phyloP scores from a whole-genome alignment of 2,888 invertebrate species.

The Tetanocera ferruginea region DNA sequence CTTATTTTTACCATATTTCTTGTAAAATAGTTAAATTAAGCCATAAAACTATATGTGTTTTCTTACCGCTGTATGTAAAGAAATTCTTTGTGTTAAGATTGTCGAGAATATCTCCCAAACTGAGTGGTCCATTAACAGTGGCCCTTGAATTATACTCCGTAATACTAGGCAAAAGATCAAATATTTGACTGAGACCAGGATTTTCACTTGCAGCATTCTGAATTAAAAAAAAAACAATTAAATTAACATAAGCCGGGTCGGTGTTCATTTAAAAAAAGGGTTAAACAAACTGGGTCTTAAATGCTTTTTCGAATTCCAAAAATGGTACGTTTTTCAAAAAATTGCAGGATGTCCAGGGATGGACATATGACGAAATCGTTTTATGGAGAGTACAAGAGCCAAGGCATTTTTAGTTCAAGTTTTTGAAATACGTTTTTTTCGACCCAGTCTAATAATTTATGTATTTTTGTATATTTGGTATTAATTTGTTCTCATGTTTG shows the following conservation, averaged over 20 bases:
- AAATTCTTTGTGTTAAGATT: constrained; percentile 54
- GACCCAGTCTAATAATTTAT: too few relatives aligned
- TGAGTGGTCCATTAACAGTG: constrained; percentile 48
- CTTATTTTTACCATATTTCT: too few relatives aligned
- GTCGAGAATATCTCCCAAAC: constrained; percentile 55
- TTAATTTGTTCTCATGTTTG: too few relatives aligned
- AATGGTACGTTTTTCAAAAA: too few relatives aligned
- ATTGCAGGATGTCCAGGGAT: too few relatives aligned
- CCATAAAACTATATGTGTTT: too few relatives aligned
- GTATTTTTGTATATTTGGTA: too few relatives aligned
- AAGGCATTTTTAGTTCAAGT: too few relatives aligned
- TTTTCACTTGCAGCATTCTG: constrained; percentile 38
- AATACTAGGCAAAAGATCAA: constrained; percentile 53
- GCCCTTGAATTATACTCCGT: constrained; percentile 47
- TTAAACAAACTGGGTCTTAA: background rate
- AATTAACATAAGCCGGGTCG: background rate
- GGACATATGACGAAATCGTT: too few relatives aligned
- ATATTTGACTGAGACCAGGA: constrained; percentile 52
- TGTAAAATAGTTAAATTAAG: too few relatives aligned
- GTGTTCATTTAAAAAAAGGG: background rate
- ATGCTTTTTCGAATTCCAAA: background rate
- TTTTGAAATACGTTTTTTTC: too few relatives aligned
- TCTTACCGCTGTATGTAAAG: constrained; percentile 58
- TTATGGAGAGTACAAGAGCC: too few relatives aligned
- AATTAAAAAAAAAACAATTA: background rate